Conservation (phyloP, 2,888 invertebrate species). For the Drosophila flavopinicola region DNA sequence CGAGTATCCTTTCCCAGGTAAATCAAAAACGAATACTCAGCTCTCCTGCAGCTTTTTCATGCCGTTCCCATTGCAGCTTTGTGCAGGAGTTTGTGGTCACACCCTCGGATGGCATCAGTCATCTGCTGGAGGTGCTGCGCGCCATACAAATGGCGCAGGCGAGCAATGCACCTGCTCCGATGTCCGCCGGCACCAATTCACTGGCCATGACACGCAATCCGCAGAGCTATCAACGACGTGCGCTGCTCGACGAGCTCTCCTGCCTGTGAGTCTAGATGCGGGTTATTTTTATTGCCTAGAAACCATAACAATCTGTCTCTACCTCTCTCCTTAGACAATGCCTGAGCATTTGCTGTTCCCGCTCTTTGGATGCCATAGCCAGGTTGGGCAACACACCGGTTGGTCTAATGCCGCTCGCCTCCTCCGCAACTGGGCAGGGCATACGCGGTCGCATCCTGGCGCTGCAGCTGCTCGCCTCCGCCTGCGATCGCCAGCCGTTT, state of each 20-base stretch:
- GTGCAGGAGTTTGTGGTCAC: slow-evolving; percentile 96
- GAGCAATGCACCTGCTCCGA: slow-evolving; percentile 84
- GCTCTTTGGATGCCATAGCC: slow-evolving; percentile 92
- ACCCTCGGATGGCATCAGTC: slow-evolving; percentile 93
- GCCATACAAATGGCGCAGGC: slow-evolving; percentile 93
- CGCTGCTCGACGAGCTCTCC: slow-evolving; percentile 93
- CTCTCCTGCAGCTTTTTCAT: not conserved
- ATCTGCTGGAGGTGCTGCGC: slow-evolving; percentile 93
- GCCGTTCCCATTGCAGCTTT: slow-evolving; percentile 87
- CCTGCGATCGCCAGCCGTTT: slow-evolving; percentile 87
- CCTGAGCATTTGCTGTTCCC: slow-evolving; percentile 90
- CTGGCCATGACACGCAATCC: slow-evolving; percentile 85
- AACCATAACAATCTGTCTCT: not conserved
- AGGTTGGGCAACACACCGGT: slow-evolving; percentile 91
- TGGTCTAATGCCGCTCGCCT: slow-evolving; percentile 93
- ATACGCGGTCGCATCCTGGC: slow-evolving; percentile 93
- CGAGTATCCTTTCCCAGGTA: slow-evolving; percentile 95
- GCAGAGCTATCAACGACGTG: slow-evolving; percentile 89
- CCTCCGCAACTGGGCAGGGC: slow-evolving; percentile 94
- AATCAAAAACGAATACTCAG: slow-evolving; percentile 14
- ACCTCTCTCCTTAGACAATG: slow-evolving; percentile 87
- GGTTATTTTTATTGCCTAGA: not conserved
- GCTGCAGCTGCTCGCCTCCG: slow-evolving; percentile 93
- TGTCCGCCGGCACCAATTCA: slow-evolving; percentile 64
- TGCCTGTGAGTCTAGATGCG: slow-evolving; percentile 88